A percentile compares a stretch with the other conserved stretches of the same genome.
Conservation (phyloP, 2,113 vertebrate species). For the Sylvietta virens region DNA sequence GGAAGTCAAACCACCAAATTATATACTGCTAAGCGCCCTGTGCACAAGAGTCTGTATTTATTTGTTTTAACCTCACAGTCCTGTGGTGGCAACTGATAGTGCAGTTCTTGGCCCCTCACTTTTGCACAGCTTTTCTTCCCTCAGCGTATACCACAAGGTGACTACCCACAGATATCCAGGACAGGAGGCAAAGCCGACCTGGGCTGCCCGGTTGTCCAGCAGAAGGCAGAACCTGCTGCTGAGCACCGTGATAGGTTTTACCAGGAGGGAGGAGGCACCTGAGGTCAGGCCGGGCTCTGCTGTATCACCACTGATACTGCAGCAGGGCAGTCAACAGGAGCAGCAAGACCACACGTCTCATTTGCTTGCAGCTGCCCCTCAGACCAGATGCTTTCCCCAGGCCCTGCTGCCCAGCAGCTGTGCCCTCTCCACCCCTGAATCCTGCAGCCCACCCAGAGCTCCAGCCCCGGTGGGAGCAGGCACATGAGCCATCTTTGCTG, state of each 20-base stretch:
- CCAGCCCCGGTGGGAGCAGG: not conserved
- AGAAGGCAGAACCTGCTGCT: not conserved
- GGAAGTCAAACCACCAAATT: not conserved
- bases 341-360: not conserved
- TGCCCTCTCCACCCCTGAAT: not conserved
- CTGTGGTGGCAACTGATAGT: not conserved
- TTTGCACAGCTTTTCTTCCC: not conserved
- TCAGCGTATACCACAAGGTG: not conserved
- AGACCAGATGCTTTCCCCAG: not conserved
- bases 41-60: not conserved
- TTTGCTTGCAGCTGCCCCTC: not conserved
- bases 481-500: not conserved
- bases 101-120: not conserved
- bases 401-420: not conserved
- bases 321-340: not conserved
- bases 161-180: not conserved
- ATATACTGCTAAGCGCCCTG: not conserved
- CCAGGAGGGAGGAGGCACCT: not conserved
- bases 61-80: not conserved
- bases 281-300: not conserved
- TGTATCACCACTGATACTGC: not conserved
- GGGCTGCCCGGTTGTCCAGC: not conserved
- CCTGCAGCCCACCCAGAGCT: not conserved
- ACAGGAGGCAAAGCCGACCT: fast-evolving
- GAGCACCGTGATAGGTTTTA: not conserved